Conservation (phyloP, 2,113 vertebrate genomes). For the Thunnus thynnus region DNA sequence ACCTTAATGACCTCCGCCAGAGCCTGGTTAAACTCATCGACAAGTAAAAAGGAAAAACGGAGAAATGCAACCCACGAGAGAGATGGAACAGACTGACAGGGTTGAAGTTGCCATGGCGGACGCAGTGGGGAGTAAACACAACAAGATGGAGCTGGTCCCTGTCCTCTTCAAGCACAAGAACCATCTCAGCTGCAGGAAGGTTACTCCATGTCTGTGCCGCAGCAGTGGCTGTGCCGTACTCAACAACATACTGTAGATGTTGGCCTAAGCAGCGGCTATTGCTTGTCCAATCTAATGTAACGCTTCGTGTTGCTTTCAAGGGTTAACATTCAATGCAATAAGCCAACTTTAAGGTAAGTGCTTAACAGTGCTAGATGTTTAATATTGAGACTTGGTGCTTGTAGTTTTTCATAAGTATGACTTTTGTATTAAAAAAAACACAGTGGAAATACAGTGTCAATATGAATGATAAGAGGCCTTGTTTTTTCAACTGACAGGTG, state of each 20-base stretch:
- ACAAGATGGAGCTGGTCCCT: slow-evolving; percentile 41
- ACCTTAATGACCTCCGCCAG: slow-evolving; percentile 94
- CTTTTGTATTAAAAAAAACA: slow-evolving; percentile 48
- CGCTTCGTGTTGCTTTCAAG: slow-evolving; percentile 67
- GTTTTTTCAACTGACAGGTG: slow-evolving; percentile 23
- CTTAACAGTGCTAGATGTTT: slow-evolving; percentile 59
- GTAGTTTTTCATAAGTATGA: slow-evolving; percentile 53
- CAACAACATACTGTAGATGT: slow-evolving; percentile 25
- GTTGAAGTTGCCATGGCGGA: not conserved
- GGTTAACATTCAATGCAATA: slow-evolving; percentile 66
- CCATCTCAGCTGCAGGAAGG: slow-evolving; percentile 34
- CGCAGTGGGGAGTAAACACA: slow-evolving; percentile 1
- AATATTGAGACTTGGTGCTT: slow-evolving; percentile 68
- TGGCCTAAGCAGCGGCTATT: slow-evolving; percentile 33
- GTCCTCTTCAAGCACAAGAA: slow-evolving; percentile 57
- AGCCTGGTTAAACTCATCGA: slow-evolving; percentile 93
- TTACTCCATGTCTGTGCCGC: slow-evolving; percentile 25
- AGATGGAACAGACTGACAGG: slow-evolving; percentile 10
- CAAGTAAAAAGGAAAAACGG: slow-evolving; percentile 64
- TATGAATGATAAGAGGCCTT: slow-evolving; percentile 58
- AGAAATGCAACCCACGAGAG: not conserved
- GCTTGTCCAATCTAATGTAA: slow-evolving; percentile 53
- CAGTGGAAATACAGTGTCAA: slow-evolving; percentile 41
- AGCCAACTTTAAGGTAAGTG: slow-evolving; percentile 71
- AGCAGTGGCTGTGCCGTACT: slow-evolving; percentile 21